These are phyloP conservation scores for Seira ritae DNA, from an alignment of 2,888 invertebrate genomes.

Conservation along the genomic window DNA sequence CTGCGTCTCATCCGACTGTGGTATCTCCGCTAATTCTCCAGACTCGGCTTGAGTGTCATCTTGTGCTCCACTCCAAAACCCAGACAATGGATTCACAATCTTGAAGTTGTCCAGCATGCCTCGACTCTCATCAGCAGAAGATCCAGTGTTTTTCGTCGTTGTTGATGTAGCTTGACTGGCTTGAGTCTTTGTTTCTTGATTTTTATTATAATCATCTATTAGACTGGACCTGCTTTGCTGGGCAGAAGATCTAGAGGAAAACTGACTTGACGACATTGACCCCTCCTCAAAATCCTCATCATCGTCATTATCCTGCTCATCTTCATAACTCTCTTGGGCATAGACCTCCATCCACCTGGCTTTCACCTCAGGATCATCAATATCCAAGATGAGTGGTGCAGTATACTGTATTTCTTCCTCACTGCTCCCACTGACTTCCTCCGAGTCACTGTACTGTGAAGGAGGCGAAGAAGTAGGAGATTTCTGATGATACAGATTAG, in stretches of 20 bases:
- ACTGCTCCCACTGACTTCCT: constrained; percentile 37
- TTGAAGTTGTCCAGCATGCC: constrained; percentile 41
- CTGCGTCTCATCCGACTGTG: constrained; percentile 26
- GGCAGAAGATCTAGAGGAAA: constrained; percentile 31
- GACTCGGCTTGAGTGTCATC: neutral
- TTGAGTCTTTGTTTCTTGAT: neutral
- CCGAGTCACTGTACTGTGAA: constrained; percentile 18
- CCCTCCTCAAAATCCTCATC: constrained; percentile 24
- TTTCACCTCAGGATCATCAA: constrained; percentile 53
- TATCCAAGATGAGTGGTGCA: constrained; percentile 51
- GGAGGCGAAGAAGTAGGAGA: neutral
- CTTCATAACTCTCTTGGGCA: constrained; percentile 20
- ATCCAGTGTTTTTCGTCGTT: neutral
- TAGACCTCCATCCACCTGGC: constrained; percentile 43
- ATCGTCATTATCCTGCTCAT: constrained; percentile 27
- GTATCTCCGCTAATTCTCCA: neutral
- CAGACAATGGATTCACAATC: constrained; percentile 33
- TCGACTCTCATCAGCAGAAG: constrained; percentile 1
- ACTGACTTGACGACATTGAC: constrained; percentile 39
- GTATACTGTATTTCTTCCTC: constrained; percentile 48
- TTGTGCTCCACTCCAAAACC: constrained; percentile 25
- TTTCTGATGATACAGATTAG: constrained; percentile 30
- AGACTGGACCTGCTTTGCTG: neutral
- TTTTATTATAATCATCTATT: neutral
- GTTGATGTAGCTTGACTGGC: neutral